These are phyloP conservation scores for Metalampra italica DNA, from an alignment of 2,888 invertebrate species.

Conservation along the genomic window DNA sequence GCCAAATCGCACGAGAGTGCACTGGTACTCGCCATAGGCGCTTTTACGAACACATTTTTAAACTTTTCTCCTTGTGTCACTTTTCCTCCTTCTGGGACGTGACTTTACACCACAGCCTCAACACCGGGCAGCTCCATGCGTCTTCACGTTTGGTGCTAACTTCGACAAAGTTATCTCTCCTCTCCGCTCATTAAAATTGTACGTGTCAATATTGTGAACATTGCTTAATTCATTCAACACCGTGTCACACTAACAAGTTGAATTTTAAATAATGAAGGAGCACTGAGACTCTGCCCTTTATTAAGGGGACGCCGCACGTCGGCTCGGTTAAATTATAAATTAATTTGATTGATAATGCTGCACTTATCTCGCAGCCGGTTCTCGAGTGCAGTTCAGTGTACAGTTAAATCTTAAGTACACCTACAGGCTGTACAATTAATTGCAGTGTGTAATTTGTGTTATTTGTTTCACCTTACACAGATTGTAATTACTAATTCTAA, in stretches of 20 bases:
- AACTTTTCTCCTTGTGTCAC: no score
- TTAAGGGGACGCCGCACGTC: conserved; percentile 7
- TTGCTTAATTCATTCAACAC: not conserved
- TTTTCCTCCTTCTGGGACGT: no score
- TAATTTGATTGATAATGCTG: conserved; percentile 28
- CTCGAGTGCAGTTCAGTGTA: conserved; percentile 7
- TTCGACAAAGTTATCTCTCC: not conserved
- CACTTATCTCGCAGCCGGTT: conserved; percentile 20
- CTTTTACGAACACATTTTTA: no score
- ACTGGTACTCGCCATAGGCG: no score
- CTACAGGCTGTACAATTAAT: not conserved
- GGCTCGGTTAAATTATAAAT: conserved; percentile 7
- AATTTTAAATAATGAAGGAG: conserved; percentile 17
- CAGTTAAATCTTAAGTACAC: conserved; percentile 8
- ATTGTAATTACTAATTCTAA: no score
- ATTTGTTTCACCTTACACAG: not conserved
- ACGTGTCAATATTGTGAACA: not conserved
- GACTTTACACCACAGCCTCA: no score
- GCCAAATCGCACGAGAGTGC: no score
- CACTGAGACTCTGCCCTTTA: conserved; percentile 6
- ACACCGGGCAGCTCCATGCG: no score
- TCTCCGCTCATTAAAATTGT: not conserved
- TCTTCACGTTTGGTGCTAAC: no score
- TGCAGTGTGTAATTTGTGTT: not conserved
- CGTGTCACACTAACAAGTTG: not conserved